Conservation (phyloP, 2,797 vertebrate genomes). For the Sphaeramia orbicularis region DNA sequence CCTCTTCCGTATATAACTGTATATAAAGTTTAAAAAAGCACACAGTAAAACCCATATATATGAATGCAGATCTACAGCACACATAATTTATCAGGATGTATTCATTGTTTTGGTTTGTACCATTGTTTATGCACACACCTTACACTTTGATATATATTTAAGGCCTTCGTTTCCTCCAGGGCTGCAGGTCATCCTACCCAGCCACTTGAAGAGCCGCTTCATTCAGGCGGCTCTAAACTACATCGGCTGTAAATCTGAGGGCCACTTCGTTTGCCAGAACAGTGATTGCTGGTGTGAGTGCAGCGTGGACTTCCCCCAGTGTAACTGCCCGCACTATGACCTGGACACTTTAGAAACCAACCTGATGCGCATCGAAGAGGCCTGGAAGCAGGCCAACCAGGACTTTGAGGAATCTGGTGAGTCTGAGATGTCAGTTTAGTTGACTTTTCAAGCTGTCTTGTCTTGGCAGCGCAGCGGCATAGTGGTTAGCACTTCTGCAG, state of each 20-base stretch:
- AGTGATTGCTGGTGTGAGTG: slow-evolving; percentile 97
- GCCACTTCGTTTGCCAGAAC: slow-evolving; percentile 92
- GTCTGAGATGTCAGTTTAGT: slow-evolving; percentile 35
- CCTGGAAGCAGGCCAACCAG: slow-evolving; percentile 88
- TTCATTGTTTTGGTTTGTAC: not conserved
- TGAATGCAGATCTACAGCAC: no score
- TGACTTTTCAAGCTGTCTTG: not conserved
- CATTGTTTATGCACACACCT: not conserved
- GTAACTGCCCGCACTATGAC: slow-evolving; percentile 95
- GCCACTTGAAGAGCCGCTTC: slow-evolving; percentile 91
- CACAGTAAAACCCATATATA: no score
- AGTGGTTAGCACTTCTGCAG: no score
- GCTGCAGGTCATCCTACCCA: slow-evolving; percentile 92
- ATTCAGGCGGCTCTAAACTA: slow-evolving; percentile 95
- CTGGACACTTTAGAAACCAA: slow-evolving; percentile 92
- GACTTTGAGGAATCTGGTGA: slow-evolving; percentile 96
- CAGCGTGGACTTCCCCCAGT: slow-evolving; percentile 88
- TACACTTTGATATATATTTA: no score
- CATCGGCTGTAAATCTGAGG: slow-evolving; percentile 95
- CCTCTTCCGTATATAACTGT: no score
- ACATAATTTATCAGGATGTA: not conserved
- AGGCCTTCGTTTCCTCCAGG: slow-evolving; percentile 74
- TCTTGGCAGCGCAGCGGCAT: no score
- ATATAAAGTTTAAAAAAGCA: no score
- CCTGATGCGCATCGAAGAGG: slow-evolving; percentile 88